phyloP scores from a whole-genome alignment of 2,888 invertebrate species.

The Suillia variegata region DNA sequence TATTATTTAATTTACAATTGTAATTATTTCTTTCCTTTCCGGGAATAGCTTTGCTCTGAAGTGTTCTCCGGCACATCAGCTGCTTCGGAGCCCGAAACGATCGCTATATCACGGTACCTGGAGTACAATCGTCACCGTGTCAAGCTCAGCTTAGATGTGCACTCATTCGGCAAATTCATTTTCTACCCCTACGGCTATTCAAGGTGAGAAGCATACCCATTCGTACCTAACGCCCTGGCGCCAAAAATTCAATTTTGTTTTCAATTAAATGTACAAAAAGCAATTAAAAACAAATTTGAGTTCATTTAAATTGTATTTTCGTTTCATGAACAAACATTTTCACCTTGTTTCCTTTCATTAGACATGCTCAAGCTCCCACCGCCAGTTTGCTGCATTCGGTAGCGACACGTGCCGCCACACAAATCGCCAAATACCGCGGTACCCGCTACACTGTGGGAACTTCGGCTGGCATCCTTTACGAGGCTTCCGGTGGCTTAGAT shows the following conservation, averaged over 20 bases:
- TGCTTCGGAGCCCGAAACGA: constrained; percentile 58
- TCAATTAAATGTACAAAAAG: constrained; percentile 52
- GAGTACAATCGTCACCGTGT: constrained; percentile 56
- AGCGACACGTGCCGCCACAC: constrained; percentile 54
- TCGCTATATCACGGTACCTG: constrained; percentile 53
- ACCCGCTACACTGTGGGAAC: constrained; percentile 65
- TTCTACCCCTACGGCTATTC: constrained; percentile 61
- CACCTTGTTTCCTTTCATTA: constrained; percentile 24
- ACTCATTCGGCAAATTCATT: constrained; percentile 60
- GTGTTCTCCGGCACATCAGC: constrained; percentile 56
- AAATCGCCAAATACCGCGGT: constrained; percentile 58
- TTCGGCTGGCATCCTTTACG: constrained; percentile 64
- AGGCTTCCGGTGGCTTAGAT: constrained; percentile 68
- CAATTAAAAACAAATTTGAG: constrained; percentile 44
- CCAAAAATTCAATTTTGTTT: constrained; percentile 47
- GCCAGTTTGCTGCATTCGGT: constrained; percentile 52
- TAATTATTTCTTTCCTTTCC: constrained; percentile 24
- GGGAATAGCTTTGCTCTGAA: constrained; percentile 56
- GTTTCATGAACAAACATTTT: background rate
- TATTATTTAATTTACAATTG: constrained; percentile 27
- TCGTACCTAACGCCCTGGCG: background rate
- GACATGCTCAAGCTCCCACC: constrained; percentile 54
- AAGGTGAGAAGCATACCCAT: constrained; percentile 38
- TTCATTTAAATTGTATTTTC: constrained; percentile 25
- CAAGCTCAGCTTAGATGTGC: constrained; percentile 59